A percentile compares a stretch with the other conserved stretches of the same genome.
phyloP scores from a whole-genome alignment of 92 coral and sea anemone genomes.

The Montipora capitata region DNA sequence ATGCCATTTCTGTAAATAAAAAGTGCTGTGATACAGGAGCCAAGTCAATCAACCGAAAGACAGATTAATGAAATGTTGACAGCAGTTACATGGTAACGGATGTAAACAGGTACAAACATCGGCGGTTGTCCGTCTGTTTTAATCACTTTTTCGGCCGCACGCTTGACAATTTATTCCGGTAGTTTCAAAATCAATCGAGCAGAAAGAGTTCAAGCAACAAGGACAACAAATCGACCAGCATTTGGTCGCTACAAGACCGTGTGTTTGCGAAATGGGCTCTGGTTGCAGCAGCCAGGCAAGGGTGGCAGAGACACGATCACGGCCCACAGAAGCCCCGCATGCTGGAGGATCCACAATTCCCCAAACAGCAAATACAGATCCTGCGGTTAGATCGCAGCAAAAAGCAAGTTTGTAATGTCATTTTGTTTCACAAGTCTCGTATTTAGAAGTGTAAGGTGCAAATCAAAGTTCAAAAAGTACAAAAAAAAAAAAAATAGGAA shows the following conservation, averaged over 20 bases:
- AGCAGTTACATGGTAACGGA: constrained; percentile 75
- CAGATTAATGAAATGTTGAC: constrained; percentile 58
- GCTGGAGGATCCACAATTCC: background rate
- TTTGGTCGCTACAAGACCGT: background rate
- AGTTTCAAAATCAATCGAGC: constrained; percentile 15
- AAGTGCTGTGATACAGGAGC: constrained; percentile 13
- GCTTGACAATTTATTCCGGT: constrained; percentile 46
- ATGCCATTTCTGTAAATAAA: constrained; percentile 28
- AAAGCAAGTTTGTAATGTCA: too few species aligned
- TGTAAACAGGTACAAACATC: constrained; percentile 84
- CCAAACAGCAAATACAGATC: constrained; percentile 15
- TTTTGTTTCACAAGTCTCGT: background rate
- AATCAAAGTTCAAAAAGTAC: too few species aligned
- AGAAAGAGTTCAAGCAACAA: background rate
- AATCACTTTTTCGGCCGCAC: constrained; percentile 18
- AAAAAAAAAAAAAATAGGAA: too few species aligned
- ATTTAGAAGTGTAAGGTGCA: background rate
- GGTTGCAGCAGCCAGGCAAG: constrained; percentile 81
- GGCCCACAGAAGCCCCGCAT: constrained; percentile 23
- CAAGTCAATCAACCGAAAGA: constrained; percentile 30
- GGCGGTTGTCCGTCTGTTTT: constrained; percentile 28
- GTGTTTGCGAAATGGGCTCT: constrained; percentile 79
- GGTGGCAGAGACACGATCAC: constrained; percentile 41
- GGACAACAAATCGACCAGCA: background rate
- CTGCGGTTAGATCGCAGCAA: constrained; percentile 1